Conservation (phyloP, 1,140 invertebrate genomes). For the Pseudomyrmex cubaensis region DNA sequence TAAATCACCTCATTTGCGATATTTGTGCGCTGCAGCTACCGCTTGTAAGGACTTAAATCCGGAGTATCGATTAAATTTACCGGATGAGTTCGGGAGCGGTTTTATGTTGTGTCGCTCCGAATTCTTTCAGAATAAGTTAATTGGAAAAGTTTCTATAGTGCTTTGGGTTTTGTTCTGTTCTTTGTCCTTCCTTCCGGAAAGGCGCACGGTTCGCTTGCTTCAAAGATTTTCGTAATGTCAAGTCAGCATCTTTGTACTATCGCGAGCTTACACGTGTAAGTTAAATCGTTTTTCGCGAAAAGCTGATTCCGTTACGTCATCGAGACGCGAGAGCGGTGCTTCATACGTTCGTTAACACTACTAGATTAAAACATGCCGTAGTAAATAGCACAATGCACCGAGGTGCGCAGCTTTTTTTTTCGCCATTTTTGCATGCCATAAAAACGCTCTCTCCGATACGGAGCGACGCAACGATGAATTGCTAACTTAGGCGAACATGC, state of each 20-base stretch:
- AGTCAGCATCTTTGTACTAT: conserved; percentile 39
- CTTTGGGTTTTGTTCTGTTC: conserved; percentile 10
- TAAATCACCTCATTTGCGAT: neutral
- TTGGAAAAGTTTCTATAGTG: conserved; percentile 53
- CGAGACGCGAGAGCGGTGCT: neutral
- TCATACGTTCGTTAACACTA: neutral
- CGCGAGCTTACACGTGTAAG: conserved; percentile 32
- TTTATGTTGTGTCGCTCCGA: conserved; percentile 18
- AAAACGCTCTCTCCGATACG: no score
- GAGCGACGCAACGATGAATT: conserved; percentile 4
- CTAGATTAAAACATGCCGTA: neutral
- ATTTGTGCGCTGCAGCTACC: neutral
- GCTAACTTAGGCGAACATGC: conserved; percentile 14
- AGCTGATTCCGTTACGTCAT: conserved; percentile 11
- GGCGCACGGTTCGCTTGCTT: neutral
- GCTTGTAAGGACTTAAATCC: neutral
- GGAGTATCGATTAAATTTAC: conserved; percentile 21
- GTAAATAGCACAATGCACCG: neutral
- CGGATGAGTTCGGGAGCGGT: neutral
- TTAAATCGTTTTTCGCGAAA: conserved; percentile 18
- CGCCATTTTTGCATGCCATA: no score
- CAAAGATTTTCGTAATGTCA: conserved; percentile 34
- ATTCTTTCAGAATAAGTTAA: conserved; percentile 59
- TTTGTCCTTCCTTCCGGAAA: neutral
- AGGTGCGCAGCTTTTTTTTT: neutral